Percentiles rank a stretch among this genome's conserved stretches.
These are phyloP conservation scores for Lysandra coridon DNA, from an alignment of 2,888 invertebrate species.

Conservation along the genomic window DNA sequence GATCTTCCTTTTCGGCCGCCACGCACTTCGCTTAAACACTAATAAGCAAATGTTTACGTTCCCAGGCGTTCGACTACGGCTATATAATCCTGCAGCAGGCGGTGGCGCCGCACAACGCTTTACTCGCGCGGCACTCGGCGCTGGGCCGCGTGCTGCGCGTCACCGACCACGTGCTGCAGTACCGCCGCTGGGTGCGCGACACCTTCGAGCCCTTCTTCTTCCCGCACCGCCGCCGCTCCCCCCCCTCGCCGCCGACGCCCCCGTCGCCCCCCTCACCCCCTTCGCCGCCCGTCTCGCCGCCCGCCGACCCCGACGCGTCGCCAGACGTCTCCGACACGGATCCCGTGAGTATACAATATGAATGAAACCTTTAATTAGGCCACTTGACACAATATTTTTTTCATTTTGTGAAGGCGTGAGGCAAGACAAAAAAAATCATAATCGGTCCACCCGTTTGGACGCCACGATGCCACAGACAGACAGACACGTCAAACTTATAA, in stretches of 20 bases:
- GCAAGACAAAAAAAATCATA: too few relatives aligned
- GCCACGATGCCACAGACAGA: too few relatives aligned
- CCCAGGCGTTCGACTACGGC: conserved; percentile 97
- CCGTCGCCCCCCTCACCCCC: conserved; percentile 57
- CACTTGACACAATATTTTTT: too few relatives aligned
- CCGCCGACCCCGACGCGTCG: conserved; percentile 38
- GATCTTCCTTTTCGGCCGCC: too few relatives aligned
- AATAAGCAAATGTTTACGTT: too few relatives aligned
- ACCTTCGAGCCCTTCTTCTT: conserved; percentile 72
- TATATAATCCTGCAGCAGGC: conserved; percentile 91
- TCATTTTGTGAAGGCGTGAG: too few relatives aligned
- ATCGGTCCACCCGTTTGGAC: too few relatives aligned
- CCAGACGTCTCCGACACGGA: conserved; percentile 48
- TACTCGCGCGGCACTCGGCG: conserved; percentile 82
- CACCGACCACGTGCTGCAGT: conserved; percentile 93
- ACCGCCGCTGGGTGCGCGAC: conserved; percentile 75
- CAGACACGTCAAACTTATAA: too few relatives aligned
- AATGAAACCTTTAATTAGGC: too few relatives aligned
- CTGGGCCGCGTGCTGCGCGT: conserved; percentile 95
- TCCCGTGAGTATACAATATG: conserved; percentile 45
- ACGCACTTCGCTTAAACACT: too few relatives aligned
- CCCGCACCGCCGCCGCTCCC: conserved; percentile 50
- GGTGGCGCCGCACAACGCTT: conserved; percentile 78
- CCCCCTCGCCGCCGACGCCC: conserved; percentile 58
- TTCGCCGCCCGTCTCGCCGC: conserved; percentile 41